Evolutionary conservation across 2,888 invertebrate species (phyloP).

Genomic region (Bimastos eiseni): DNA sequence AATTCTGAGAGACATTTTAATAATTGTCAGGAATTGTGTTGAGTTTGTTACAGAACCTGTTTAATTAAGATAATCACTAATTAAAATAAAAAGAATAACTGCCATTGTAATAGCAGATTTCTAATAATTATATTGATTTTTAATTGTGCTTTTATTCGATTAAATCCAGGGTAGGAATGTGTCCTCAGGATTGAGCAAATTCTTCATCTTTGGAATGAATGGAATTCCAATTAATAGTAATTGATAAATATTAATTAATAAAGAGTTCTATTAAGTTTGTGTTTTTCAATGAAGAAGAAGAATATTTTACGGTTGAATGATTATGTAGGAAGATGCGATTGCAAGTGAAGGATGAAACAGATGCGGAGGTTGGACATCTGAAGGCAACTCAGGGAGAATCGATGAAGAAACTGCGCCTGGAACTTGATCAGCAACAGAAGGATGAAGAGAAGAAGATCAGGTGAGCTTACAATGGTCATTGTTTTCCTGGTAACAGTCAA

Average conservation of each 20-base stretch:
- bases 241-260: not conserved
- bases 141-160: constrained; percentile 34
- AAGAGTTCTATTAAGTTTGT: not conserved
- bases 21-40: not conserved
- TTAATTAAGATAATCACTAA: not conserved
- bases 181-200: not conserved
- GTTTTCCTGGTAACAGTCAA: not conserved
- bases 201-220: not conserved
- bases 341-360: constrained; percentile 44
- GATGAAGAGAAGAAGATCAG: constrained; percentile 22
- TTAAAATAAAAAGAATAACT: not conserved
- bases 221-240: not conserved
- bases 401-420: not conserved
- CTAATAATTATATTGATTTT: not conserved
- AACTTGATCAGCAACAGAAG: not conserved
- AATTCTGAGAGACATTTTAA: not conserved
- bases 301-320: constrained; percentile 44
- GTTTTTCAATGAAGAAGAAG: constrained; percentile 45
- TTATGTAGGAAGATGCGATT: constrained; percentile 45
- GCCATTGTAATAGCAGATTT: not conserved
- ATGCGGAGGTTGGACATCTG: constrained; percentile 44
- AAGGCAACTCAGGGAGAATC: not conserved
- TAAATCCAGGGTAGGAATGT: constrained; percentile 19
- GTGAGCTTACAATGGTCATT: not conserved
- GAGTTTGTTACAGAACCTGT: not conserved